Percentiles rank a stretch among this genome's conserved stretches.
phyloP scores from a whole-genome alignment of 2,888 invertebrate species.

The Anodontia alba region DNA sequence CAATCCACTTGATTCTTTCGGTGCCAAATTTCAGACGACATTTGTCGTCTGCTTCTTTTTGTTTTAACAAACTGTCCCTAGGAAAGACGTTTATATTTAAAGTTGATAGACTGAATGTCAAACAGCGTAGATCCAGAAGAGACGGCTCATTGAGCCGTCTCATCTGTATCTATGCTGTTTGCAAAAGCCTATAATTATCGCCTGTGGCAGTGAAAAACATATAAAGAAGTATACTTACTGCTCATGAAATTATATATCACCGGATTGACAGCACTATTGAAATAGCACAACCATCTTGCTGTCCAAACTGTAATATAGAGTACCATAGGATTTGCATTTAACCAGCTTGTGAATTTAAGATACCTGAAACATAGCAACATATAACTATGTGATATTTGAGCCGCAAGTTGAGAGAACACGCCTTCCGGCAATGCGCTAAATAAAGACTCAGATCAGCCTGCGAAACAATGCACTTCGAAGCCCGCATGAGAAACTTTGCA shows the following conservation, averaged over 20 bases:
- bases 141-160: too few species aligned
- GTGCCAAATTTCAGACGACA: too few species aligned
- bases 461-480: background rate
- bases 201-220: too few species aligned
- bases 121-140: too few species aligned
- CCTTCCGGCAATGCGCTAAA: background rate
- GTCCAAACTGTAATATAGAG: conserved; percentile 38
- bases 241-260: conserved; percentile 63
- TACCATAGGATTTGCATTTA: conserved; percentile 1
- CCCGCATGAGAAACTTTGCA: too few species aligned
- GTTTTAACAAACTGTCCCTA: too few species aligned
- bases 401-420: background rate
- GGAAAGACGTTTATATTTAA: too few species aligned
- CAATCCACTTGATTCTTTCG: too few species aligned
- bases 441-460: background rate
- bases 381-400: background rate
- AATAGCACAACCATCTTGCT: conserved; percentile 44
- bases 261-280: conserved; percentile 60
- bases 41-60: too few species aligned
- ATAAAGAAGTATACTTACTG: conserved; percentile 38
- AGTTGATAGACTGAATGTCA: too few species aligned
- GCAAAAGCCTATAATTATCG: too few species aligned
- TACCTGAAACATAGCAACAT: conserved; percentile 47
- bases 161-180: too few species aligned
- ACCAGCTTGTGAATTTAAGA: background rate